Base-by-base conservation (phyloP, 1,140 invertebrate genomes). In the Uloborus diversus region DNA sequence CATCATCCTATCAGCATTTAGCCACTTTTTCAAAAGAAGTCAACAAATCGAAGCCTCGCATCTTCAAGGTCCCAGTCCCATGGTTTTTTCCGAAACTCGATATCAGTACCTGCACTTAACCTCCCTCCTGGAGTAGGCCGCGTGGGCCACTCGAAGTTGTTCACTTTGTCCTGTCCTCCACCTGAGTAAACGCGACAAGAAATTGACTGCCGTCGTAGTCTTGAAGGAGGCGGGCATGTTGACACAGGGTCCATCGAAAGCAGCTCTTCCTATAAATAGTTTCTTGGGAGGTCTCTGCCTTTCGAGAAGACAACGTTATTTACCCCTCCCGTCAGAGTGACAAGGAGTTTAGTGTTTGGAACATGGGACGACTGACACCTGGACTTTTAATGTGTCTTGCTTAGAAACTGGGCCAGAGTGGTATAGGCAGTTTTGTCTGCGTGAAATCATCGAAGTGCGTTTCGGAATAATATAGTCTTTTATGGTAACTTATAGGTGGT, bases 141-240 rank as follows among this genome's bases (percentile, higher is more conserved):
- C 4, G 47, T 23, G n/a, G 53, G 27, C 35, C 69, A 59, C 69
- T 71, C 33, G 28, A n/a, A 35, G 51, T 4, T 27, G 20, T 33
- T 32, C 17, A 69, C 23, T 13, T n/a, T 59, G 68, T 71, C 37
- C 33, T 49, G 51, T 62, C 56, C 20, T 62, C 57, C 70, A 73
- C 70, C 70, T 73, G 70, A 62, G 70, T 30, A 73, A 73, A 73
- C 59, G 57, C 28, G 70, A 73, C 70, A 62, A 53, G 49, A 53
- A 53, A 53, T 20, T 20, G 9, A n/a, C n/a, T n/a, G n/a, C n/a
- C n/a, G n/a, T n/a, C n/a, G n/a, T n/a, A n/a, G n/a, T n/a, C n/a
- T n/a, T n/a, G n/a, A 47, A 66, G 64, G 62, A 78, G 73, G 73
- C 73, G 62, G 37, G 73, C 33, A 37, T 78, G 73, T 78, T 78